Evolutionary conservation across 2,113 vertebrate genomes (phyloP).

Genomic region (Naja naja): DNA sequence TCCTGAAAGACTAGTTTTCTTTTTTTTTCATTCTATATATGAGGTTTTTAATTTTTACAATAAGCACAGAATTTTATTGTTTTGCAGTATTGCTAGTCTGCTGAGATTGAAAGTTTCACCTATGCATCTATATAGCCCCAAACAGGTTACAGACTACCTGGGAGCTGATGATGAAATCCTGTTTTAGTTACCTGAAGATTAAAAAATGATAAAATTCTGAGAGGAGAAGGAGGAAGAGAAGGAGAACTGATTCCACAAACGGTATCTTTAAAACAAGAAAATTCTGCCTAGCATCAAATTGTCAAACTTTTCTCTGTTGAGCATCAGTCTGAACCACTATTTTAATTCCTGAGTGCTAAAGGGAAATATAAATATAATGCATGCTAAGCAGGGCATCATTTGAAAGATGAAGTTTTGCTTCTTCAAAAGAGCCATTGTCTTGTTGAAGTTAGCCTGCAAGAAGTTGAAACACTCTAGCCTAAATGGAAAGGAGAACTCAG

Average conservation of each 20-base stretch:
- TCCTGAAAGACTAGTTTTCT: neutral
- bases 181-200: neutral
- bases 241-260: neutral
- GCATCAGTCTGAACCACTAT: neutral
- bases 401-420: neutral
- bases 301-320: neutral
- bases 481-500: neutral
- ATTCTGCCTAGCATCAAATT: neutral
- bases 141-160: neutral
- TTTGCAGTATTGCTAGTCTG: neutral
- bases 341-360: neutral
- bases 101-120: neutral
- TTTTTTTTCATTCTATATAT: neutral
- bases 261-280: neutral
- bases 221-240: neutral
- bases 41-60: neutral
- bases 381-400: neutral
- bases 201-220: neutral
- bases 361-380: neutral
- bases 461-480: neutral
- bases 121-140: neutral
- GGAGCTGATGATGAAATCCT: neutral
- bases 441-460: neutral
- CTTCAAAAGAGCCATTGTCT: neutral
- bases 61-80: neutral